Evolutionary conservation across 1,140 invertebrate species (phyloP), one percentile per base, ranked within the genome.

Genomic region (Teleopsis dalmanni): DNA sequence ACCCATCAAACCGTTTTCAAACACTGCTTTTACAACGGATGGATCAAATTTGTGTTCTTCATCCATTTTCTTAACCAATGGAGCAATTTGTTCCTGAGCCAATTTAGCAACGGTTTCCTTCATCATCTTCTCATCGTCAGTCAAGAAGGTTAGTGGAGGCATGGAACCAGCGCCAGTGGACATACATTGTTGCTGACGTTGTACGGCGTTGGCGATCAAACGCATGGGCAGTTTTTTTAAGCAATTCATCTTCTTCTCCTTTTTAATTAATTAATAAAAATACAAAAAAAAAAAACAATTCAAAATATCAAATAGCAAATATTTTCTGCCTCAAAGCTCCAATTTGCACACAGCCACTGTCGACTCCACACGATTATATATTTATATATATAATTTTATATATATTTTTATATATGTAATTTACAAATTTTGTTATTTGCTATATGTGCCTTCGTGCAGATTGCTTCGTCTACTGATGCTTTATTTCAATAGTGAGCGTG

Each of bases 11-110:
- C 93, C 72, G 47, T 75, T 76, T 57, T 63, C 59, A 55, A 70
- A 67, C 46, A 62, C 55, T 51, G 54, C 64, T 42, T 66, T 57
- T 2, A 71, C 57, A 25, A 71, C 60, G 4, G 56, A 60, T 21
- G 57, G 57, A 52, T 72, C 65, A 46, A 96, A 82, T 62, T 82
- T 81, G 47, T 83, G 81, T 54, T 90, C 84, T 42, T 84, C 80
- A 65, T 98, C 95, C 95, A 98, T 98, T 75, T 93, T 85, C 57
- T 78, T 80, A 0, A 97, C 92, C 8, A 88, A 69, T 0, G 95
- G 94, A 10, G 75, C 74, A 57, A 98, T 90, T 70, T 91, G 83
- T 65, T 97, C 91, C 54, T 79, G 79, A 0, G 91, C 87, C 53
- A 98, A 75, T 72, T 88, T 90, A 25, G 82, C 76, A 56, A 95